Conservation (phyloP, 2,888 invertebrate species). For the Dione vanillae region DNA sequence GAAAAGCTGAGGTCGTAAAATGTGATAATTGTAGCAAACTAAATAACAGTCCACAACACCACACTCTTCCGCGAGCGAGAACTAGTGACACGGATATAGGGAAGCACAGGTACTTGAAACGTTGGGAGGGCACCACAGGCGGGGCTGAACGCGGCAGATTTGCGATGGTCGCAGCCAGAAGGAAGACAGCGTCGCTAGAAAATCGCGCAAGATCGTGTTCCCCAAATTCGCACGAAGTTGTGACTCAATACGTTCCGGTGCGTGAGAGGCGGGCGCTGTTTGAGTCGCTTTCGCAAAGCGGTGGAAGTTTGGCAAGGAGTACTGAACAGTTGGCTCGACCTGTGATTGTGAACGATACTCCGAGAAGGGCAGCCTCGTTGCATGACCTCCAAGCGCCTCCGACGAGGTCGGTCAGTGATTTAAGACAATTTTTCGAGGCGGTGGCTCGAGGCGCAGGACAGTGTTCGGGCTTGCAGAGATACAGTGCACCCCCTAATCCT, state of each 20-base stretch:
- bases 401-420: constrained; percentile 85
- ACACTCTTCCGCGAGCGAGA: constrained; percentile 76
- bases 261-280: constrained; percentile 88
- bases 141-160: constrained; percentile 73
- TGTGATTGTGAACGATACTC: constrained; percentile 66
- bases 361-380: constrained; percentile 86
- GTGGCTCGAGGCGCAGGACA: constrained; percentile 76
- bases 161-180: constrained; percentile 73
- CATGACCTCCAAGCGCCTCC: constrained; percentile 85
- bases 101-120: constrained; percentile 73
- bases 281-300: constrained; percentile 87
- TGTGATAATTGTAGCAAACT: constrained; percentile 79
- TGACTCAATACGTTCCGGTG: constrained; percentile 88
- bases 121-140: constrained; percentile 76
- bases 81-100: constrained; percentile 72
- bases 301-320: constrained; percentile 85
- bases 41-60: constrained; percentile 63
- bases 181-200: constrained; percentile 74
- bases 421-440: constrained; percentile 89
- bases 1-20: constrained; percentile 75
- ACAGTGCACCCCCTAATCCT: constrained; percentile 69
- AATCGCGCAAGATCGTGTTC: constrained; percentile 77
- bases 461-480: constrained; percentile 62
- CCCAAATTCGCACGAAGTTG: constrained; percentile 74
- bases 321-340: constrained; percentile 85